Conservation (phyloP, 1,140 invertebrate genomes). For the Potamilus streckersoni region DNA sequence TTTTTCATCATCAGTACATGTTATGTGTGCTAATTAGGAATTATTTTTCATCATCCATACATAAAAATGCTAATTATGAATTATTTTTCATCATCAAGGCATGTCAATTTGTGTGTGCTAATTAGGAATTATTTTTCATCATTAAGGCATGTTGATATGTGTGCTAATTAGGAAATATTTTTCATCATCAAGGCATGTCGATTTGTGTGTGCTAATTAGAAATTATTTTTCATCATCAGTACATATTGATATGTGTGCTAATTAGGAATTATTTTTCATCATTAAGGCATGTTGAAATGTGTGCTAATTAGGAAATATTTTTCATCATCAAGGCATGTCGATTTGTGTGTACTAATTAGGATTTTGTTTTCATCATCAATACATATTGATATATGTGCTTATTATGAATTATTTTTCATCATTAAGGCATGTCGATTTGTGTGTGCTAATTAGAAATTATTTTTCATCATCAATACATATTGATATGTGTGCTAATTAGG, state of each 20-base stretch:
- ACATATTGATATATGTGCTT: constrained; percentile 3
- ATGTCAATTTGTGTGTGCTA: constrained; percentile 2
- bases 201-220: neutral
- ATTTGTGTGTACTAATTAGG: neutral
- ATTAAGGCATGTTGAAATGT: no score
- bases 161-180: no score
- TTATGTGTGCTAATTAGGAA: neutral
- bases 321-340: constrained; percentile 9
- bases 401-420: neutral
- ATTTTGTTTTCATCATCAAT: constrained; percentile 1
- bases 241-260: no score
- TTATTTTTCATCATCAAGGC: constrained; percentile 6
- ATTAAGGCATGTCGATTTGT: neutral
- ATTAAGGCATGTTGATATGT: neutral
- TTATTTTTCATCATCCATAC: no score
- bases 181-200: no score
- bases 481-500: neutral
- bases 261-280: no score
- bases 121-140: neutral
- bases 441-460: neutral
- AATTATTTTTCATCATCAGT: neutral
- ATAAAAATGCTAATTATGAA: neutral
- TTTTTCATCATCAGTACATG: neutral
- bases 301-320: no score
- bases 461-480: no score